These are phyloP conservation scores for Astreopora myriophthalma DNA, from an alignment of 64 coral and sea anemone species.

Conservation along the genomic window DNA sequence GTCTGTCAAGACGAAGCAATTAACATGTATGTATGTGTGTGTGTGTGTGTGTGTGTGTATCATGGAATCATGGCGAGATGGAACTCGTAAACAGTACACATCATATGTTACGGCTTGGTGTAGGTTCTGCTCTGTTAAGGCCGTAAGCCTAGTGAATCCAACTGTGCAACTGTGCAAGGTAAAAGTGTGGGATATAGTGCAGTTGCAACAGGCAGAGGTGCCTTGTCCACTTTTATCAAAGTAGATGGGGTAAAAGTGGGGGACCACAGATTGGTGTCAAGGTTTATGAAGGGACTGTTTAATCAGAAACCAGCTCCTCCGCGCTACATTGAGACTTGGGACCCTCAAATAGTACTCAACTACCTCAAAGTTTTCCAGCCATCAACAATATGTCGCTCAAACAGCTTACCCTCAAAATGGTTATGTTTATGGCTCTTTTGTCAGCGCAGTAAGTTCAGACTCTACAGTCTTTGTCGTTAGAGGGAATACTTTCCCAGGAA, in stretches of 20 bases:
- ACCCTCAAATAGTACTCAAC: no score
- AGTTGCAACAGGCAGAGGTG: conserved; percentile 17
- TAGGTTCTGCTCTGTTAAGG: no score
- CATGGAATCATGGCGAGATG: conserved; percentile 24
- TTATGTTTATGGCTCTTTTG: conserved; percentile 58
- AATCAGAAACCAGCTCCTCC: no score
- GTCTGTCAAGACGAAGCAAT: no score
- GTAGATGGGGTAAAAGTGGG: no score
- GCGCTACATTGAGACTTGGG: no score
- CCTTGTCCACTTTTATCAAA: conserved; percentile 22
- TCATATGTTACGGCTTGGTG: not conserved
- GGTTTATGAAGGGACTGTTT: no score
- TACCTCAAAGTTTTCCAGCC: no score
- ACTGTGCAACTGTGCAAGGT: not conserved
- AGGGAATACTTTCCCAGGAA: no score
- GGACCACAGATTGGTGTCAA: conserved; percentile 1
- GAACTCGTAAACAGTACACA: conserved; percentile 11
- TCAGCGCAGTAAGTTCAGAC: conserved; percentile 62
- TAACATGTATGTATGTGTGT: no score
- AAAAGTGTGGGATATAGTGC: conserved; percentile 56
- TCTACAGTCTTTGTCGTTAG: not conserved
- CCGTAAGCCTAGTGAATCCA: no score
- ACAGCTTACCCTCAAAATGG: conserved; percentile 31
- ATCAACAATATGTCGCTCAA: conserved; percentile 39
- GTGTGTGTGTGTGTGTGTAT: no score